Percentiles rank a stretch among this genome's conserved stretches.
Evolutionary conservation across 2,888 invertebrate species (phyloP).

Genomic region (Euclidia mi): DNA sequence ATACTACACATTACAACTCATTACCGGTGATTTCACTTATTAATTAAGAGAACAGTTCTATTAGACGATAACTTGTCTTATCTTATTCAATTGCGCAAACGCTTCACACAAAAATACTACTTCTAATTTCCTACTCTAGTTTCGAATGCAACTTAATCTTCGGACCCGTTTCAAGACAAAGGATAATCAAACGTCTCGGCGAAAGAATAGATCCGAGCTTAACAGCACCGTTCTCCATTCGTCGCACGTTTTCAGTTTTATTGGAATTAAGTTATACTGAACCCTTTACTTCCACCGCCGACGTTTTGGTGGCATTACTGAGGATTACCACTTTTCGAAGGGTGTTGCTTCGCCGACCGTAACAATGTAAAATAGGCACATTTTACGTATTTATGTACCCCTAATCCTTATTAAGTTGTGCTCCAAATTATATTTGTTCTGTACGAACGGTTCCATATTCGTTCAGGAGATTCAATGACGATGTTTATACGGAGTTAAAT

Average conservation of each 20-base stretch:
- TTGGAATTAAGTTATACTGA: conserved; percentile 84
- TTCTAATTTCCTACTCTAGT: conserved; percentile 18
- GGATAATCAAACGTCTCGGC: conserved; percentile 41
- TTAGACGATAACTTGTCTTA: too few species aligned
- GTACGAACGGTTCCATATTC: conserved; percentile 37
- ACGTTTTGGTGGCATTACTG: conserved; percentile 77
- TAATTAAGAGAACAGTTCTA: too few species aligned
- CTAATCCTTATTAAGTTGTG: conserved; percentile 56
- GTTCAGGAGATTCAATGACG: conserved; percentile 6
- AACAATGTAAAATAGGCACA: conserved; percentile 61
- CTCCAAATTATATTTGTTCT: conserved; percentile 51
- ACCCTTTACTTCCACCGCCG: conserved; percentile 81
- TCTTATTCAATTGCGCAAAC: too few species aligned
- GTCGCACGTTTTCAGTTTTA: conserved; percentile 84
- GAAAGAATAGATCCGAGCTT: conserved; percentile 59
- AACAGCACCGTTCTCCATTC: conserved; percentile 69
- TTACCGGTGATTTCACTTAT: too few species aligned
- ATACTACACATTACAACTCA: too few species aligned
- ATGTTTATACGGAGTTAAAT: neutral
- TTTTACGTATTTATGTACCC: conserved; percentile 57
- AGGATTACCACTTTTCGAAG: conserved; percentile 74
- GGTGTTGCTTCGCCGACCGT: conserved; percentile 61
- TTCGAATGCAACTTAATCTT: conserved; percentile 27
- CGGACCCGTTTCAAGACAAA: conserved; percentile 44
- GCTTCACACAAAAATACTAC: neutral